Percentiles rank a stretch among this genome's conserved stretches.
Evolutionary conservation across 2,888 invertebrate genomes (phyloP).

Genomic region (Drosophila leonis): DNA sequence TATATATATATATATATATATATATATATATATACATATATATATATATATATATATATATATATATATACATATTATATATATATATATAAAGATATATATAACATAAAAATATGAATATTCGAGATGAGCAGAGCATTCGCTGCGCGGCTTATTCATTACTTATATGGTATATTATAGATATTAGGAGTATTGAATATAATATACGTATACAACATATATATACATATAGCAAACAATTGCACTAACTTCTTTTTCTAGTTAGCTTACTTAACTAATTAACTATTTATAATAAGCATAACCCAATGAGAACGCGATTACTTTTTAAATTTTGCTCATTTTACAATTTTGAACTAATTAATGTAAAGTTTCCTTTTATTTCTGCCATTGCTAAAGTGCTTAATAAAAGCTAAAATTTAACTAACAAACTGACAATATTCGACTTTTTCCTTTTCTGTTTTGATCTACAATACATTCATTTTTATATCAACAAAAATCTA

Average conservation of each 20-base stretch:
- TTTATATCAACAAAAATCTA: background rate
- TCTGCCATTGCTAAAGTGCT: constrained; percentile 62
- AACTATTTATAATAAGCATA: constrained; percentile 29
- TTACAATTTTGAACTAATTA: constrained; percentile 28
- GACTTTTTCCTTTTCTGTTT: background rate
- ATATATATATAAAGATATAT: background rate
- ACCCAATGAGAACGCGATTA: constrained; percentile 21
- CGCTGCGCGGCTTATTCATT: constrained; percentile 14
- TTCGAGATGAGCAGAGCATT: constrained; percentile 3
- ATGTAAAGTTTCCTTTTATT: constrained; percentile 39
- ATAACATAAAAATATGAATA: background rate
- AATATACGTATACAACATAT: background rate
- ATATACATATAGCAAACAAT: background rate
- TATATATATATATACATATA: background rate
- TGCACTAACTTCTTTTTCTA: constrained; percentile 39
- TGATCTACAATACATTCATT: background rate
- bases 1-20: background rate
- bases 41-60: background rate
- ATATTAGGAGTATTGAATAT: background rate
- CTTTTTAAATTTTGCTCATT: constrained; percentile 50
- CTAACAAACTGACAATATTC: constrained; percentile 9
- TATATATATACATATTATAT: background rate
- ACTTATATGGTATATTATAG: constrained; percentile 6
- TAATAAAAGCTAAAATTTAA: constrained; percentile 61
- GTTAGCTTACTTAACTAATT: constrained; percentile 48